Evolutionary conservation across 1,140 invertebrate genomes (phyloP).

Genomic region (Drusus annulatus): DNA sequence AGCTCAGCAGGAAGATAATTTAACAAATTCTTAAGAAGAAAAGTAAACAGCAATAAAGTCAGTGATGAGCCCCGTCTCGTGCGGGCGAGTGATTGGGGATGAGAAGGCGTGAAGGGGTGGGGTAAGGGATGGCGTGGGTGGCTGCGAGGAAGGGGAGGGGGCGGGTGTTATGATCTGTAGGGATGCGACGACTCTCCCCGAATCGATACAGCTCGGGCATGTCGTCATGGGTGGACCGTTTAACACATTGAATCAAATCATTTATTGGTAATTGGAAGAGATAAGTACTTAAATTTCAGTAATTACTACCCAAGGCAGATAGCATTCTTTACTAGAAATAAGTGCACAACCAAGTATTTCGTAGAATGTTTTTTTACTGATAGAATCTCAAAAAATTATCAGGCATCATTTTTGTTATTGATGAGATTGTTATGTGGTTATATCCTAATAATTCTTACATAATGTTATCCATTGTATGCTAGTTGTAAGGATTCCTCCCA

Average conservation of each 20-base stretch:
- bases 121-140: neutral
- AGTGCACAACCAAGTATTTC: too few relatives aligned
- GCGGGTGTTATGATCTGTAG: constrained; percentile 15
- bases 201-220: constrained; percentile 37
- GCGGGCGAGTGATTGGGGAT: neutral
- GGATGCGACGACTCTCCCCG: constrained; percentile 21
- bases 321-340: too few relatives aligned
- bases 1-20: too few relatives aligned
- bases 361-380: too few relatives aligned
- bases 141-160: neutral
- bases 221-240: constrained; percentile 10
- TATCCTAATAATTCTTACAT: too few relatives aligned
- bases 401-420: too few relatives aligned
- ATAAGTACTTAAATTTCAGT: neutral
- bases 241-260: constrained; percentile 12
- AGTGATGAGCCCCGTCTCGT: constrained; percentile 3
- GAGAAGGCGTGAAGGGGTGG: neutral
- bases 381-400: too few relatives aligned
- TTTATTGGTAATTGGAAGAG: neutral
- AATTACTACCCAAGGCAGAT: neutral
- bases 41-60: neutral
- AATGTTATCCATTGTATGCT: too few relatives aligned
- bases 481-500: too few relatives aligned
- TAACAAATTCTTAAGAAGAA: too few relatives aligned
- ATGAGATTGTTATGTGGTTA: too few relatives aligned